Conservation (phyloP, 2,797 vertebrate genomes). For the Coregonus sp. region DNA sequence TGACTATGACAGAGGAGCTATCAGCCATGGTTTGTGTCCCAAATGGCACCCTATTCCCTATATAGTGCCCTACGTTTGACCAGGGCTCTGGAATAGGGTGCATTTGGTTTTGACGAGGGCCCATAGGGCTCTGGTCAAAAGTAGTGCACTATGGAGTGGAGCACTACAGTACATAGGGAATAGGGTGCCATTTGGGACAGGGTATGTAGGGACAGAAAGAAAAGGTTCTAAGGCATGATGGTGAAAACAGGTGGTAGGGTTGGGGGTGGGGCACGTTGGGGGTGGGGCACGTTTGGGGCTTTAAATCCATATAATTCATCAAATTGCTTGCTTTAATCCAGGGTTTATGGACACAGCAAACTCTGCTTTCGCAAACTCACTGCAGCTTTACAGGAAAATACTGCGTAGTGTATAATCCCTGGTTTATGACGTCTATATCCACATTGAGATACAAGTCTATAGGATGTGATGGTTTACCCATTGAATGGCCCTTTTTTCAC, state of each 20-base stretch:
- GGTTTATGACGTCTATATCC: conserved; percentile 7
- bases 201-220: neutral
- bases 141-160: no score
- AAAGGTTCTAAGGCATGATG: neutral
- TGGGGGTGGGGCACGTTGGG: conserved; percentile 11
- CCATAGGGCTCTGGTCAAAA: no score
- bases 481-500: neutral
- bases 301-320: conserved; percentile 37
- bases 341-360: conserved; percentile 12
- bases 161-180: no score
- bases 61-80: neutral
- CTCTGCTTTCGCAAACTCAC: conserved; percentile 2
- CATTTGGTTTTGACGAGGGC: neutral
- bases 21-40: conserved; percentile 10
- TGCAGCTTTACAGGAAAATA: neutral
- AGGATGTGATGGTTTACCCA: neutral
- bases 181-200: neutral
- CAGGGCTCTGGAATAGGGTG: neutral
- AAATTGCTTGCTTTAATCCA: conserved; percentile 15
- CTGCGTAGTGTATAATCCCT: neutral
- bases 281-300: conserved; percentile 5
- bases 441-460: conserved; percentile 5
- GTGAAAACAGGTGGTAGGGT: neutral
- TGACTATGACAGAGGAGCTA: conserved; percentile 5
- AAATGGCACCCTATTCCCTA: neutral